Conservation (phyloP, 2,113 vertebrate species). For the Microcebus lehilahytsara region DNA sequence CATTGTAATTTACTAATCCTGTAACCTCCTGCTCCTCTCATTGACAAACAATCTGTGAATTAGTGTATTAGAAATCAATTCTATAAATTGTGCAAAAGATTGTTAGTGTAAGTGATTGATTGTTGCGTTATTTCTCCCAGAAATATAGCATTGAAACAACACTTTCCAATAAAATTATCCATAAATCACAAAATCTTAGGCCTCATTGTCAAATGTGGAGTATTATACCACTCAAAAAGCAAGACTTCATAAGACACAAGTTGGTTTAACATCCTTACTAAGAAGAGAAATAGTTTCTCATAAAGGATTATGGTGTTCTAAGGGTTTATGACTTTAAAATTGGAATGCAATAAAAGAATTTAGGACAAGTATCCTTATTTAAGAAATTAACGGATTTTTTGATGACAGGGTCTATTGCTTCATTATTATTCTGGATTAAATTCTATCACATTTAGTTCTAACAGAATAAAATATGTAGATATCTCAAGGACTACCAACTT, state of each 20-base stretch:
- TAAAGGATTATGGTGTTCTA: neutral
- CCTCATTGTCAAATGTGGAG: neutral
- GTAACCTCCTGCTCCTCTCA: fast-evolving
- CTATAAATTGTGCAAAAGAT: neutral
- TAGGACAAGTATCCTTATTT: neutral
- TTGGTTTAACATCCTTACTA: neutral
- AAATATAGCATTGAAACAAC: neutral
- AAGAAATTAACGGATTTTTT: neutral
- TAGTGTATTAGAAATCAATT: neutral
- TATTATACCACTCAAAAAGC: neutral
- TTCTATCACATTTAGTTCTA: neutral
- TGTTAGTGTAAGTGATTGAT: neutral
- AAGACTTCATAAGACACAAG: neutral
- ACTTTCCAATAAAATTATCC: neutral
- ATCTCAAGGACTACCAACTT: neutral
- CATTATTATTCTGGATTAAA: neutral
- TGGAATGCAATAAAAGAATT: neutral
- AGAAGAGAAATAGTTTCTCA: neutral
- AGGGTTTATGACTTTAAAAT: neutral
- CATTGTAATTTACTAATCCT: neutral
- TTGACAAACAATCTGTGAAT: neutral
- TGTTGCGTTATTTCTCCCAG: neutral
- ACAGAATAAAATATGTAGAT: neutral
- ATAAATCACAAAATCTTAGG: neutral
- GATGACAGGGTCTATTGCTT: neutral